Evolutionary conservation across 2,113 vertebrate species (phyloP), one percentile per base, ranked within the genome.

Genomic region (Scolopax mira): DNA sequence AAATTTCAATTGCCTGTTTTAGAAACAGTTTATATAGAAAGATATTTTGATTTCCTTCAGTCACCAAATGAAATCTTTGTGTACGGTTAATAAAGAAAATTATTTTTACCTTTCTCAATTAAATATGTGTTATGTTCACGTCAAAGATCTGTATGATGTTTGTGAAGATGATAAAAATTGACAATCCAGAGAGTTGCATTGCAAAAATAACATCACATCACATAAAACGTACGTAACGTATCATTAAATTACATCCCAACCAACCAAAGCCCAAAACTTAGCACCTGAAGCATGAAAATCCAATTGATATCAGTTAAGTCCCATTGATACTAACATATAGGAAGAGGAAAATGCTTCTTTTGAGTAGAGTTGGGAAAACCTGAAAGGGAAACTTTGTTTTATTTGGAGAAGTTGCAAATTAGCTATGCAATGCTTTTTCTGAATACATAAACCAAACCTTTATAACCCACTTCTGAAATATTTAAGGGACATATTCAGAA

Each of bases 341-440:
- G 42, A 74, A 79, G 39, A 85, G 42, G 48, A 94, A 96, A 96
- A 95, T 54, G 28, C 24, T 87, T 85, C 55, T 30, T 96, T 94
- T 93, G 48, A 93, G 79, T 22, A 79, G 17, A 46, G 60, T 16
- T 71, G 39, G 42, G 55, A 54, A 95, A 95, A 93, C 14, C 51
- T 85, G 67, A 89, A 79, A 85, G 58, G 62, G 54, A 35, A 87
- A 88, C 71, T 64, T 85, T 83, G 60, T 94, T 93, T 92, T 51
- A 81, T 78, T 84, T 94, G 69, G 65, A 81, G 30, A 84, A 90
- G 24, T 23, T 92, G 30, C 57, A 87, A 86, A 94, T 88, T 78
- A 93, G 60, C 58, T 77, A 57, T 39, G 75, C 42, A 90, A 42
- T 65, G 23, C 54, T 95, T 19, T 8, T 49, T 91, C 87, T 94